Base-by-base conservation (phyloP, 2,113 vertebrate species). In the Rana temporaria region DNA sequence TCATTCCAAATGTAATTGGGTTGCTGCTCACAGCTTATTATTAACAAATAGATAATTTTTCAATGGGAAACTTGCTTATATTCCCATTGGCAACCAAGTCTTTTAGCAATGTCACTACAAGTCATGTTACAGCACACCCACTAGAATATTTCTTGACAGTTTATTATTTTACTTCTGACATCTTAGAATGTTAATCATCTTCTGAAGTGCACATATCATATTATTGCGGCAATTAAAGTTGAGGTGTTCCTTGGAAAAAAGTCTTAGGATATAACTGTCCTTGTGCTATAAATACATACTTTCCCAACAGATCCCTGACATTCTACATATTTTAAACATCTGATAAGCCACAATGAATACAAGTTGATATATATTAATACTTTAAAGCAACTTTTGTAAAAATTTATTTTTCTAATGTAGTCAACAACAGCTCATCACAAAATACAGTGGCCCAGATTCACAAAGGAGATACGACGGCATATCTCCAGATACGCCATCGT, bases 111-210 rank as follows among this genome's bases (percentile, higher is more conserved):
- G 73, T 52, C 73, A 76, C 59, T 64, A 63, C 4, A 18, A 63
- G 73, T 48, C 73, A 63, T 52, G 42, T 48, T 63, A 64, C n/a
- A 18, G 59, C 73, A 26, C 59, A 42, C 59, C 59, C 38, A 24
- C 57, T 26, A 48, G 59, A 64, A 76, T 24, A 76, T 24, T 42
- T 64, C 57, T 18, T 52, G 72, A 75, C 72, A 75, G 56, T 42
- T 52, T 63, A 24, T 64, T 76, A 76, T 76, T 76, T 64, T 76
- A 63, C 59, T 48, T 26, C 63, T 76, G 59, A 76, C 73, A 63
- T 6, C 16, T 63, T 20, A 42, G n/a, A 76, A 62, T 52, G 38
- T 63, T 76, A 60, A 76, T 76, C 73, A 42, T 18, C 57, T 16
- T 76, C 12, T 63, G 57, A 76, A n/a, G 34, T 24, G 9, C 38